These are phyloP conservation scores for Naja naja DNA, from an alignment of 2,113 vertebrate species.

Conservation along the genomic window DNA sequence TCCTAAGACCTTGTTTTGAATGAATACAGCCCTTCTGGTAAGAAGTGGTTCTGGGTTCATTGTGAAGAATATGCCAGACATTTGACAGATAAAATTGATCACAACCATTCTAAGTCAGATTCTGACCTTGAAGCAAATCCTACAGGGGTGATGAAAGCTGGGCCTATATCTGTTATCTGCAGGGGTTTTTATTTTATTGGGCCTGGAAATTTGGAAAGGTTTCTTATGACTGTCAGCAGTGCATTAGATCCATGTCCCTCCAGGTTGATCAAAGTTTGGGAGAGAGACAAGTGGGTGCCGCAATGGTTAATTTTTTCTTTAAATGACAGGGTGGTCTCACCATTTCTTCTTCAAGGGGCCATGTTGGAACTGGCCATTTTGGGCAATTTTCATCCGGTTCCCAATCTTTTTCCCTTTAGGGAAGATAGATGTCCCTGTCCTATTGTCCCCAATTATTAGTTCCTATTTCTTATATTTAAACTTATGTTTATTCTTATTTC, in stretches of 20 bases:
- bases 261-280: not conserved
- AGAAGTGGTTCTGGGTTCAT: not conserved
- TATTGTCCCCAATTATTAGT: too few relatives aligned
- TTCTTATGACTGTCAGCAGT: not conserved
- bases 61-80: not conserved
- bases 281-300: not conserved
- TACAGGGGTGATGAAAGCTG: not conserved
- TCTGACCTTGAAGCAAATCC: not conserved
- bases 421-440: not conserved
- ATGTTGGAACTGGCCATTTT: not conserved
- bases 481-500: too few relatives aligned
- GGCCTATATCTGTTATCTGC: not conserved
- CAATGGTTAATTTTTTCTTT: not conserved
- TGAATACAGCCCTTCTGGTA: not conserved
- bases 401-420: not conserved
- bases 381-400: not conserved
- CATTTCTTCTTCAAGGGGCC: not conserved
- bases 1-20: not conserved
- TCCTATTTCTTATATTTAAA: too few relatives aligned
- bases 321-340: not conserved
- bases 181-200: not conserved
- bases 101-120: not conserved
- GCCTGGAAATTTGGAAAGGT: not conserved
- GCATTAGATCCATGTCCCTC: not conserved
- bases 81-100: not conserved